Percentiles rank a stretch among this genome's conserved stretches.
Conservation (phyloP, 2,113 vertebrate genomes). For the Murina feae region DNA sequence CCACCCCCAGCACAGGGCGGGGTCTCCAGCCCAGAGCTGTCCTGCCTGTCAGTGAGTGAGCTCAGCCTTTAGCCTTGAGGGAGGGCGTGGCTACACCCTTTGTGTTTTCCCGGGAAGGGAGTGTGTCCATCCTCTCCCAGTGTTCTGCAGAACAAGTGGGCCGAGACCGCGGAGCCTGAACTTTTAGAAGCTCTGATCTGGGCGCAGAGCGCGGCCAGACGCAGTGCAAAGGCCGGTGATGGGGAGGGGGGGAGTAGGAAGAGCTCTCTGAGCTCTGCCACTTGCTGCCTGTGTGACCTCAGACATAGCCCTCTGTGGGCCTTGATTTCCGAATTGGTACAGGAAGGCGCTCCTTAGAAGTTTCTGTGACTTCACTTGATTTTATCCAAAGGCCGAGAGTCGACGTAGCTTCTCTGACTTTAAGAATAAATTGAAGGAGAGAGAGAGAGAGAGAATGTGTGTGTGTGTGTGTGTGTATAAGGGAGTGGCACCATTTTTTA, state of each 20-base stretch:
- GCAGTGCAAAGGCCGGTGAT: background rate
- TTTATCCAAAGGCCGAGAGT: background rate
- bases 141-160: background rate
- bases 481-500: background rate
- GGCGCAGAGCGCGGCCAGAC: background rate
- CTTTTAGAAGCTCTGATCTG: background rate
- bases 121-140: background rate
- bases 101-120: conserved; percentile 52
- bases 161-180: background rate
- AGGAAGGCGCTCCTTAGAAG: background rate
- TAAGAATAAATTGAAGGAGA: background rate
- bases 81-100: conserved; percentile 43
- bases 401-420: background rate
- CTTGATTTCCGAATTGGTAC: background rate
- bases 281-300: background rate
- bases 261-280: background rate
- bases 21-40: background rate
- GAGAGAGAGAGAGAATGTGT: background rate
- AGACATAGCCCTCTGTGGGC: background rate
- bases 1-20: too few relatives aligned
- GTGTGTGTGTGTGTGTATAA: background rate
- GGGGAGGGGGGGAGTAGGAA: background rate
- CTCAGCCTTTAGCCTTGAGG: conserved; percentile 14
- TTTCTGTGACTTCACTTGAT: background rate
- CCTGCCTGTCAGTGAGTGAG: background rate